Evolutionary conservation across 2,797 vertebrate species (phyloP).

Genomic region (Otolemur crassicaudatus): DNA sequence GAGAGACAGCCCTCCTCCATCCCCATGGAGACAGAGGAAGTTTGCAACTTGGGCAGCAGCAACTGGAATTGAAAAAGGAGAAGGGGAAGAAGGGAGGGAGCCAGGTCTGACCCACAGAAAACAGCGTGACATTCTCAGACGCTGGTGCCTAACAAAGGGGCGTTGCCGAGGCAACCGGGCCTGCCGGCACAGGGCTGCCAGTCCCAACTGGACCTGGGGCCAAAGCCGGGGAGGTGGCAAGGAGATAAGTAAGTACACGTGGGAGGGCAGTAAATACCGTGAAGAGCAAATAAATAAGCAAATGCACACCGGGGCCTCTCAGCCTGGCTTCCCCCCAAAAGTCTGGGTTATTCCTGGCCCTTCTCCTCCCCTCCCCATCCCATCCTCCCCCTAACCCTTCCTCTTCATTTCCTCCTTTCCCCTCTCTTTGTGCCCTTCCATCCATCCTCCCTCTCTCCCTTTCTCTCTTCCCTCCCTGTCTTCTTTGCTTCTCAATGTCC

Average conservation of each 20-base stretch:
- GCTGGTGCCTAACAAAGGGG: slow-evolving; percentile 80
- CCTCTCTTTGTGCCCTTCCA: no score
- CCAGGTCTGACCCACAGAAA: slow-evolving; percentile 42
- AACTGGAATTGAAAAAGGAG: slow-evolving; percentile 65
- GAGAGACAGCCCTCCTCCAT: not conserved
- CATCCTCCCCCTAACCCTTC: no score
- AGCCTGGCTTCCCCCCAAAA: not conserved
- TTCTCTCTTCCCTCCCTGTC: no score
- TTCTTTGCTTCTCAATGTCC: not conserved
- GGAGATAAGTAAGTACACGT: not conserved
- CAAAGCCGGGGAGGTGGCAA: not conserved
- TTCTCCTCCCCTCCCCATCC: rapidly evolving
- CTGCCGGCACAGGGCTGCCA: not conserved
- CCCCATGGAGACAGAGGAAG: slow-evolving; percentile 82
- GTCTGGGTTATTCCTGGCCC: no score
- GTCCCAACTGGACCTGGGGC: not conserved
- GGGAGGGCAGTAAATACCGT: rapidly evolving
- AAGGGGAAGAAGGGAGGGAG: slow-evolving; percentile 59
- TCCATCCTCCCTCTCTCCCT: not conserved
- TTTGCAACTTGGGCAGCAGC: slow-evolving; percentile 77
- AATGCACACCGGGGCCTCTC: not conserved
- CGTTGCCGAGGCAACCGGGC: slow-evolving; percentile 72
- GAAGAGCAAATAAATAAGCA: not conserved
- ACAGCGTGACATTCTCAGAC: slow-evolving; percentile 76
- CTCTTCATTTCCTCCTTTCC: rapidly evolving